Base-by-base conservation (phyloP, 1,140 invertebrate genomes). In the Homalodisca vitripennis region DNA sequence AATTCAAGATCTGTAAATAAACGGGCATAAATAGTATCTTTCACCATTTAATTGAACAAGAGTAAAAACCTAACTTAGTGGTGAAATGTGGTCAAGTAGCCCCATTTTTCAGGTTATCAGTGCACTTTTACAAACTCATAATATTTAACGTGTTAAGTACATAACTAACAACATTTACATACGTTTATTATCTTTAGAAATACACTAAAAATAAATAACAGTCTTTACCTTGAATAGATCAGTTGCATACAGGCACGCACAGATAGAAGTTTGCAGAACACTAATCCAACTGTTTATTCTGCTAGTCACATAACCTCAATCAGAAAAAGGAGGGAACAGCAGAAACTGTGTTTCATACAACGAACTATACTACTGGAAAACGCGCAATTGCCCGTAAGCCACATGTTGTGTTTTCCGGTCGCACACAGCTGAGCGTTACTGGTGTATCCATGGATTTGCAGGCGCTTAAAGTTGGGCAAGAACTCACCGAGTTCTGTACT, bases 11-110 rank as follows among this genome's bases (percentile, higher is more conserved):
- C 27, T 30, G 27, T 2, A 30, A 41, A 32, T n/a, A 64, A 64
- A 31, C 20, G 30, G 12, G 10, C 29, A 31, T 10, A 34, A 34
- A 34, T 34, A 64, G 13, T 64, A 26, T 17, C 31, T 64, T 2
- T 6, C 1, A 2, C 12, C 31, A 17, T 41, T 32, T 17, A n/a
- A 12, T 34, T 20, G 2, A 34, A 41, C 3, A 31, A 41, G 2
- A 26, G 14, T 41, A 34, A 2, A 22, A 64, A 24, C n/a, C n/a
- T n/a, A 32, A 34, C 27, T n/a, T 6, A 3, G 3, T 60, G 55
- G 10, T 53, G 22, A 53, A 53, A 6, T 53, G 20, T 22, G 12
- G 12, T 64, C 62, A 64, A 64, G 62, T 64, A 64, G 27, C 62
- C 62, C 30, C 31, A 64, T n/a, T 20, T 41, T 34, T 46, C 6